A percentile compares a stretch with the other conserved stretches of the same genome.
Evolutionary conservation across 2,113 vertebrate species (phyloP).

Genomic region (Peromyscus leucopus): DNA sequence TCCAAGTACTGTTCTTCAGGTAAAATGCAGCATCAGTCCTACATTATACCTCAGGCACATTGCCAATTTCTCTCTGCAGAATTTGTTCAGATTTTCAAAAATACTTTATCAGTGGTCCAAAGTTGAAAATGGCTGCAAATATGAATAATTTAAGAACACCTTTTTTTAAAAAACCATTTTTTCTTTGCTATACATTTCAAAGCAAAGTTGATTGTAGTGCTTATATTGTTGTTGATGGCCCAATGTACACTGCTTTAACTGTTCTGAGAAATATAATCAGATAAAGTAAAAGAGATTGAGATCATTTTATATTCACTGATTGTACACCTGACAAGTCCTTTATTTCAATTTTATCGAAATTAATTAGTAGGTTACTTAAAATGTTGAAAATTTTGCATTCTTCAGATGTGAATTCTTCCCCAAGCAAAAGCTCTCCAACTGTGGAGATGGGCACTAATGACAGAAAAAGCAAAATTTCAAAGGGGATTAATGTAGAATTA

Average conservation of each 20-base stretch:
- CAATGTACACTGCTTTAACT: background rate
- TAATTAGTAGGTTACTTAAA: background rate
- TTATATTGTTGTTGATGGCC: background rate
- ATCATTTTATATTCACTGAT: background rate
- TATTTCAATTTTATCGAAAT: background rate
- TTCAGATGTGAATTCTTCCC: background rate
- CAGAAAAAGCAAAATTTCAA: slow-evolving; percentile 10
- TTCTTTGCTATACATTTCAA: background rate
- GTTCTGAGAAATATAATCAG: background rate
- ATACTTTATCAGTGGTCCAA: background rate
- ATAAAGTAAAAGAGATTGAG: background rate
- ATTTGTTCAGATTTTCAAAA: slow-evolving; percentile 46
- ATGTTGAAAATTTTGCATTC: background rate
- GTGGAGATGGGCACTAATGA: background rate
- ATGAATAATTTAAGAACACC: background rate
- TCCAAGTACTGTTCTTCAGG: background rate
- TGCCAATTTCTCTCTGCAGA: background rate
- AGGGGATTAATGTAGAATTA: background rate
- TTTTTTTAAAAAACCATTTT: background rate
- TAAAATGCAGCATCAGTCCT: background rate
- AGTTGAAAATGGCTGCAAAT: background rate
- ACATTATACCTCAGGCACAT: background rate
- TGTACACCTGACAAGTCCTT: background rate
- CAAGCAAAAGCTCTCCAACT: background rate
- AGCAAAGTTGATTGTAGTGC: background rate